Evolutionary conservation across 2,113 vertebrate species (phyloP).

Genomic region (Thomomys bottae): DNA sequence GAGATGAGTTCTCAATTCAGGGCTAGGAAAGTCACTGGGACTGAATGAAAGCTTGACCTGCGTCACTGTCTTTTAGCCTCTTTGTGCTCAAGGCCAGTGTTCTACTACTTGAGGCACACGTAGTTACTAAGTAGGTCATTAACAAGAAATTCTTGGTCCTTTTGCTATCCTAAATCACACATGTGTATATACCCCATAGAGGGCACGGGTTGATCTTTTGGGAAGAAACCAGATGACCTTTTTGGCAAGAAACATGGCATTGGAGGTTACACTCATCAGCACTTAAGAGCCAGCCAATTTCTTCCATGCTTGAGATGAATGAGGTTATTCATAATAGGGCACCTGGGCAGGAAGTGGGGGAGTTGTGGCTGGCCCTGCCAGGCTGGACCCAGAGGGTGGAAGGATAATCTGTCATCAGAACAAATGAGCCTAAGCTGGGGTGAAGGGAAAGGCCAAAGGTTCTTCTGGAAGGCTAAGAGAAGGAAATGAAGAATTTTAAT

Average conservation of each 20-base stretch:
- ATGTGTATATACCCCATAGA: neutral
- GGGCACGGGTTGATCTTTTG: neutral
- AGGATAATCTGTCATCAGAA: constrained; percentile 61
- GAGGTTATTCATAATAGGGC: constrained; percentile 67
- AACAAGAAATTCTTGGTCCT: constrained; percentile 7
- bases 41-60: neutral
- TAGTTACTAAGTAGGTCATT: constrained; percentile 31
- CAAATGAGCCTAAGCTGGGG: constrained; percentile 1
- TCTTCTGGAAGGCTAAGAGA: constrained; percentile 18
- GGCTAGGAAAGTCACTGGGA: neutral
- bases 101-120: neutral
- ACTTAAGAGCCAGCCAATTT: constrained; percentile 48
- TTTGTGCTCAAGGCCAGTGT: no score
- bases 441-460: constrained; percentile 18
- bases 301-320: constrained; percentile 45
- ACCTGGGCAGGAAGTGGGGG: constrained; percentile 60
- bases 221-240: constrained; percentile 48
- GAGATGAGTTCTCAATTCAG: neutral
- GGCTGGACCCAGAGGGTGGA: neutral
- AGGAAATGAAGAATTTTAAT: neutral
- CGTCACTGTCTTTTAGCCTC: no score
- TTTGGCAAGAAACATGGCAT: constrained; percentile 17
- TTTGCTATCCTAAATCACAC: neutral
- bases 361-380: neutral
- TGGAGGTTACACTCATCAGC: constrained; percentile 41